These are phyloP conservation scores for Cheilosia vernalis DNA, from an alignment of 2,888 invertebrate species.

Conservation along the genomic window DNA sequence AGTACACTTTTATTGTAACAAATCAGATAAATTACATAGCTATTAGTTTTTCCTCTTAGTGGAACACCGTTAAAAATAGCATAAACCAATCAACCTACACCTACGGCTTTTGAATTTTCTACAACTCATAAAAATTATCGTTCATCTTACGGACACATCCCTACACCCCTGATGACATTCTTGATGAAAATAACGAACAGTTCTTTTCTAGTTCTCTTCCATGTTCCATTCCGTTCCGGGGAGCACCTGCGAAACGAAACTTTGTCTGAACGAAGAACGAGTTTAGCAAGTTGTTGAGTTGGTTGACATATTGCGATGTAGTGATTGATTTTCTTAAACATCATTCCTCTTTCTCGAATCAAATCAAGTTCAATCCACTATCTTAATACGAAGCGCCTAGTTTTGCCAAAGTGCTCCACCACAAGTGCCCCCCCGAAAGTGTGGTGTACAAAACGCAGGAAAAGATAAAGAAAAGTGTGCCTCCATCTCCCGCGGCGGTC, in stretches of 20 bases:
- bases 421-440: conserved; percentile 59
- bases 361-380: conserved; percentile 65
- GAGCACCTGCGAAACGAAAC: conserved; percentile 61
- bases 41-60: too few species aligned
- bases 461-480: conserved; percentile 28
- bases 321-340: conserved; percentile 74
- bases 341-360: conserved; percentile 60
- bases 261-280: conserved; percentile 69
- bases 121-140: not conserved
- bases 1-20: too few species aligned
- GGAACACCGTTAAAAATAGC: too few species aligned
- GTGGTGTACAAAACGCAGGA: conserved; percentile 52
- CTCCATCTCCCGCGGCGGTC: conserved; percentile 71
- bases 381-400: conserved; percentile 26
- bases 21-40: too few species aligned
- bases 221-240: conserved; percentile 17
- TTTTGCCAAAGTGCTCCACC: conserved; percentile 58
- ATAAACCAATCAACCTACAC: too few species aligned
- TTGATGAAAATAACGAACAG: not conserved
- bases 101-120: too few species aligned
- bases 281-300: conserved; percentile 75
- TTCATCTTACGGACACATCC: not conserved
- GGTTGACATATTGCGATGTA: conserved; percentile 75
- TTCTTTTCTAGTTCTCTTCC: not conserved
- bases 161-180: not conserved